A percentile compares a stretch with the other conserved stretches of the same genome.
Conservation (phyloP, 2,888 invertebrate species). For the Melinopterus prodromus region DNA sequence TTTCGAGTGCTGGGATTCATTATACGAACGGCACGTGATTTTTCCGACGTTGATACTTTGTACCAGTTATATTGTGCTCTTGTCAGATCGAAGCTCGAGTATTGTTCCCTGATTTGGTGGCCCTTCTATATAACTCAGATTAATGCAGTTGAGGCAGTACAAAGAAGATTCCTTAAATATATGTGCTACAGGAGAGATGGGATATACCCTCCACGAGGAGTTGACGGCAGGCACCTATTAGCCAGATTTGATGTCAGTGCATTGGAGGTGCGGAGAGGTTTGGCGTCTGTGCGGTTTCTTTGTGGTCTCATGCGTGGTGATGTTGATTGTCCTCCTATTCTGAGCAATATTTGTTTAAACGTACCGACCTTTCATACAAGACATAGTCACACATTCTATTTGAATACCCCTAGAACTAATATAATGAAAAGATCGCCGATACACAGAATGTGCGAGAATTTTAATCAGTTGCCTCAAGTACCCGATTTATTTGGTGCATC, state of each 20-base stretch:
- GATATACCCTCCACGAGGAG: background rate
- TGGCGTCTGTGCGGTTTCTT: no score
- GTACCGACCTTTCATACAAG: no score
- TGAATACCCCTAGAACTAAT: no score
- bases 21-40: background rate
- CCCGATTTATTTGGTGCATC: no score
- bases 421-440: no score
- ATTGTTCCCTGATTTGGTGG: background rate
- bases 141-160: background rate
- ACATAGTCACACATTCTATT: no score
- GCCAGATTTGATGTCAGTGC: background rate
- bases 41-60: background rate
- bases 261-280: background rate
- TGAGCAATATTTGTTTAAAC: no score
- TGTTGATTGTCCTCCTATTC: no score
- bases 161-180: background rate
- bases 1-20: background rate
- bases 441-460: no score
- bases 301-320: no score
- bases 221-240: background rate
- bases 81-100: background rate
- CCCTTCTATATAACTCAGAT: background rate
- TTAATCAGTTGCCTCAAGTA: no score
- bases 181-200: background rate
- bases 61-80: background rate